A percentile compares a stretch with the other conserved stretches of the same genome.
phyloP scores from a whole-genome alignment of 1,140 invertebrate genomes.

The Calliphora vicina region DNA sequence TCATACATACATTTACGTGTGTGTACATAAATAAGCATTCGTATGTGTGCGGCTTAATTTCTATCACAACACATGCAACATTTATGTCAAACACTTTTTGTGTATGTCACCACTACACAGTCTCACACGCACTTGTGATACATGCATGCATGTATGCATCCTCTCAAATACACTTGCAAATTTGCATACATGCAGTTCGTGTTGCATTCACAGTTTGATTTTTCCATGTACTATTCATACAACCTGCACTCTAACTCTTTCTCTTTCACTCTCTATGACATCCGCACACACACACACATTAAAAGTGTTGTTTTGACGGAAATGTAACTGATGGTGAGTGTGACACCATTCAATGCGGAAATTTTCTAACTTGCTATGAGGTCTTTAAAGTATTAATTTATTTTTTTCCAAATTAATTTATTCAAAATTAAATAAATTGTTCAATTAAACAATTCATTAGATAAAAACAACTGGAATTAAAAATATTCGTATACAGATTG shows the following conservation, averaged over 20 bases:
- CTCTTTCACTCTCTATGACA: background rate
- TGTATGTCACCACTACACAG: background rate
- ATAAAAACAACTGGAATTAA: background rate
- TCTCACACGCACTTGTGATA: background rate
- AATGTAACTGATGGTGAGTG: background rate
- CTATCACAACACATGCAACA: conserved; percentile 3
- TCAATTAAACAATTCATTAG: conserved; percentile 2
- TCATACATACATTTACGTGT: background rate
- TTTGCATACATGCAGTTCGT: background rate
- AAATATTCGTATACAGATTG: too few species aligned
- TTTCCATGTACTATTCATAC: too few species aligned
- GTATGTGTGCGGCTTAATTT: background rate
- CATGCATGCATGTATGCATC: background rate
- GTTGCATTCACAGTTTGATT: too few species aligned
- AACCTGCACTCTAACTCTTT: too few species aligned
- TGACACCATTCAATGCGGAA: background rate
- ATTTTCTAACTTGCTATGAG: background rate
- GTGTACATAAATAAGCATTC: background rate
- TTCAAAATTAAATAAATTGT: background rate
- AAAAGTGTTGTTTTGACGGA: background rate
- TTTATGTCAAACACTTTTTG: background rate
- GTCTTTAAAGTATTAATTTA: background rate
- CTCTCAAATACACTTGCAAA: background rate
- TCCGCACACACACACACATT: background rate
- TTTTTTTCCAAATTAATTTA: background rate